These are phyloP conservation scores for Lagocephalus sceleratus DNA, from an alignment of 2,797 vertebrate species.

Conservation along the genomic window DNA sequence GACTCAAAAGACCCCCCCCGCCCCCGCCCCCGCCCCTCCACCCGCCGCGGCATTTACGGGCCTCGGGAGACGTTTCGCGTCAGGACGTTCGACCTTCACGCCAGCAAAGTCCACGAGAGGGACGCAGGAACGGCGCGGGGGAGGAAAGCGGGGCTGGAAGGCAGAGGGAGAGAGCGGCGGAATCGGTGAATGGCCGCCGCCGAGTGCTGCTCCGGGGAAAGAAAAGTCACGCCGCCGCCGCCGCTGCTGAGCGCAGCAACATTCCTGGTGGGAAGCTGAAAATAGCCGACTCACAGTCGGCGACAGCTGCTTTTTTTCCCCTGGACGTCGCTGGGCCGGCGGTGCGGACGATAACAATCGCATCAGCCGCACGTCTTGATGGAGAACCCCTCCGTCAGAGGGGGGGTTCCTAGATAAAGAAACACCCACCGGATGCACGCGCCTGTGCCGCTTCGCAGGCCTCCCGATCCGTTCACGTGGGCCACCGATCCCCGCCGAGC, in stretches of 20 bases:
- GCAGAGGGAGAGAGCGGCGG: conserved; percentile 19
- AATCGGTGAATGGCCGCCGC: conserved; percentile 14
- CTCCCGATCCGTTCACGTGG: conserved; percentile 30
- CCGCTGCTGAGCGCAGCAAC: conserved; percentile 45
- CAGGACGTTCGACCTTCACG: conserved; percentile 13
- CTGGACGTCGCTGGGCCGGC: not conserved
- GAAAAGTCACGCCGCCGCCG: conserved; percentile 30
- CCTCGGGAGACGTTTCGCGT: conserved; percentile 34
- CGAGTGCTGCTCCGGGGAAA: conserved; percentile 26
- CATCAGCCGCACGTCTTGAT: conserved; percentile 1
- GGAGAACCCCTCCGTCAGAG: conserved; percentile 1
- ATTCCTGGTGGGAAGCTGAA: conserved; percentile 40
- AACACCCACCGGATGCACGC: no score
- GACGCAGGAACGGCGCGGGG: not conserved
- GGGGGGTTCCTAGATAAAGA: conserved; percentile 9
- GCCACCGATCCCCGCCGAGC: conserved; percentile 26
- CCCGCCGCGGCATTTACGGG: not conserved
- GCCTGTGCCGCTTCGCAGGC: no score
- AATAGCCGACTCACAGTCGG: conserved; percentile 17
- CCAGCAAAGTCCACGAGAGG: not conserved
- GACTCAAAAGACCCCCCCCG: conserved; percentile 1
- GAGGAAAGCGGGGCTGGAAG: conserved; percentile 6
- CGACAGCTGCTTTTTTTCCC: conserved; percentile 2
- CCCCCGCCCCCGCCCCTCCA: no score
- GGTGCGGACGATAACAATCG: no score